Evolutionary conservation across 2,797 vertebrate species (phyloP), one percentile per base, ranked within the genome.

Genomic region (Microhierax caerulescens): DNA sequence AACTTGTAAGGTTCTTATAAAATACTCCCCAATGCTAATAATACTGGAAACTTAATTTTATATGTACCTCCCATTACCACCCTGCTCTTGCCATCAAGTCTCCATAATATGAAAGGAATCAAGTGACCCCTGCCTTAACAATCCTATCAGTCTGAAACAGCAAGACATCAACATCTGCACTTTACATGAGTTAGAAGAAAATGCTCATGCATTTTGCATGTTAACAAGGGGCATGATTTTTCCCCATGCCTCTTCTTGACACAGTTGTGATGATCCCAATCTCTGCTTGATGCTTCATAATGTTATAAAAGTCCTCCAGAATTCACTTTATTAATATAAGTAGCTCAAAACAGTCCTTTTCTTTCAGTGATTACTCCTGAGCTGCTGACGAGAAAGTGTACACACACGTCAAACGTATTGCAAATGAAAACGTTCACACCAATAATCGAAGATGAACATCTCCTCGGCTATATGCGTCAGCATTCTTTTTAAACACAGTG

Each of bases 371-470:
- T 67, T 57, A 53, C 13, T 83, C 37, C 34, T 22, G 39, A 86
- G 47, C 30, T 89, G 77, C 30, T 2, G 3, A 78, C 1, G 6
- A 7, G 27, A 50, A 65, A 47, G 39, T 2, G 0, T 13, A 53
- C 15, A 43, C 8, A 32, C 6, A n/a, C 3, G 0, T 70, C 57
- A 72, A 75, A 75, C 1, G 1, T 21, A 47, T 1, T 34, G 53
- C 18, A 56, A 85, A 72, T 23, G 22, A 41, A 72, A 91, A 75
- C 28, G 27, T 32, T 60, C 15, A 16, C 19, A 51, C 7, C 30
- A 32, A 6, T 45, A 63, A 72, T 39, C 37, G 39, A 72, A 54
- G 23, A 25, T 2, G 6, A 63, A 24, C 20, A n/a, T 15, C 34
- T 63, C 53, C 45, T 19, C 41, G 53, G 37, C 27, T 86, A 9